These are phyloP conservation scores for Enteromius mattozi DNA, from an alignment of 2,797 vertebrate species.

Conservation along the genomic window DNA sequence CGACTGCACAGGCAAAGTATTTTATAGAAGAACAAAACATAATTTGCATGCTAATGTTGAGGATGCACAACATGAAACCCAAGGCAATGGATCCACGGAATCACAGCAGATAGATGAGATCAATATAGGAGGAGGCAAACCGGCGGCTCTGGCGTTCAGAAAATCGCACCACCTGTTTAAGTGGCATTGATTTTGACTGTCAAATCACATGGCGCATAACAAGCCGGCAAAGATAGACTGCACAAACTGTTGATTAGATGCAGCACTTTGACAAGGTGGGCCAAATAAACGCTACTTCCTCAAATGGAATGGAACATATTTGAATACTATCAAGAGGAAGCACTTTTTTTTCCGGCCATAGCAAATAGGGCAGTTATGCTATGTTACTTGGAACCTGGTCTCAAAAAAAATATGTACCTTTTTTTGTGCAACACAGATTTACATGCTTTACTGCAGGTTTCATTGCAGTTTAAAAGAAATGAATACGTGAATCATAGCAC, in stretches of 20 bases:
- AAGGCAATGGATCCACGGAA: constrained; percentile 22
- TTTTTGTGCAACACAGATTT: no score
- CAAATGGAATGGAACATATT: constrained; percentile 64
- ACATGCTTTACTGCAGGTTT: no score
- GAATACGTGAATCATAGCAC: no score
- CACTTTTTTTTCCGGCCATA: background rate
- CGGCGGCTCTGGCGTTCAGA: constrained; percentile 46
- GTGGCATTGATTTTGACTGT: constrained; percentile 74
- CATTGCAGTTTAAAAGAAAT: no score
- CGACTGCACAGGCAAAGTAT: constrained; percentile 4
- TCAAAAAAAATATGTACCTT: no score
- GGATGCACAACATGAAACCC: background rate
- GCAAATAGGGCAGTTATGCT: constrained; percentile 16
- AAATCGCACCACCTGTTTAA: constrained; percentile 66
- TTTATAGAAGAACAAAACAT: constrained; percentile 2
- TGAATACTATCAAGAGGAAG: constrained; percentile 60
- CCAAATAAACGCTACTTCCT: constrained; percentile 66
- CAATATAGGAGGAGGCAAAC: constrained; percentile 66
- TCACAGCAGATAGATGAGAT: constrained; percentile 57
- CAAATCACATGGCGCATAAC: constrained; percentile 66
- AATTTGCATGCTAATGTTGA: constrained; percentile 13
- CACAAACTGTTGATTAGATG: constrained; percentile 69
- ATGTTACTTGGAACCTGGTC: background rate
- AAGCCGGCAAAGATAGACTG: constrained; percentile 57
- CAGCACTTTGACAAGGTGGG: constrained; percentile 59